Percentiles rank a stretch among this genome's conserved stretches.
Evolutionary conservation across 53 echinoderm and acorn worm genomes (phyloP).

Genomic region (Holothuria scabra): DNA sequence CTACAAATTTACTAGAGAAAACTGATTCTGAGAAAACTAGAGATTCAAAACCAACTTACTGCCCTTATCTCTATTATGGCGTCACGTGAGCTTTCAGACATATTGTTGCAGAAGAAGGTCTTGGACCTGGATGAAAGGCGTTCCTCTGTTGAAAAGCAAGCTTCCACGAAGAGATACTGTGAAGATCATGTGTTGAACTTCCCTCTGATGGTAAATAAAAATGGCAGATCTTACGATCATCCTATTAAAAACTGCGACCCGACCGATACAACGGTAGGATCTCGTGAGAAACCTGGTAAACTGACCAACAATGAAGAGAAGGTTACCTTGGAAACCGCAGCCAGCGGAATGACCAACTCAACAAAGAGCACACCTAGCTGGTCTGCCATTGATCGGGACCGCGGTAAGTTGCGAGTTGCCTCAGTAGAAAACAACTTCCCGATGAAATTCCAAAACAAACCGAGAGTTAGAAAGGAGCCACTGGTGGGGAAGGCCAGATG

Average conservation of each 20-base stretch:
- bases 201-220: not conserved
- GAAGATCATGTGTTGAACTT: not conserved
- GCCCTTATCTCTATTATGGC: constrained; percentile 5
- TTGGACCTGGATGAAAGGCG: not conserved
- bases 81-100: constrained; percentile 28
- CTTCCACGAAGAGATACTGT: not conserved
- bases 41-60: not conserved
- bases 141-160: not conserved
- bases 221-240: not conserved
- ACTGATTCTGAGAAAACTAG: not conserved
- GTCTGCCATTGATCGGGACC: too few species aligned
- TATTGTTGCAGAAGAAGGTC: not conserved
- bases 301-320: too few species aligned
- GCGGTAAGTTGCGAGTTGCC: too few species aligned
- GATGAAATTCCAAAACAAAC: too few species aligned
- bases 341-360: too few species aligned
- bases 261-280: not conserved
- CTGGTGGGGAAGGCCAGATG: not conserved
- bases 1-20: constrained; percentile 1
- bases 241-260: not conserved
- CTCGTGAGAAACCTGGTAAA: too few species aligned
- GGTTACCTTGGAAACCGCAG: too few species aligned
- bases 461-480: too few species aligned
- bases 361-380: too few species aligned
- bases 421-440: too few species aligned